Conservation (phyloP, 2,888 invertebrate genomes). For the Temnothorax rugatulus region DNA sequence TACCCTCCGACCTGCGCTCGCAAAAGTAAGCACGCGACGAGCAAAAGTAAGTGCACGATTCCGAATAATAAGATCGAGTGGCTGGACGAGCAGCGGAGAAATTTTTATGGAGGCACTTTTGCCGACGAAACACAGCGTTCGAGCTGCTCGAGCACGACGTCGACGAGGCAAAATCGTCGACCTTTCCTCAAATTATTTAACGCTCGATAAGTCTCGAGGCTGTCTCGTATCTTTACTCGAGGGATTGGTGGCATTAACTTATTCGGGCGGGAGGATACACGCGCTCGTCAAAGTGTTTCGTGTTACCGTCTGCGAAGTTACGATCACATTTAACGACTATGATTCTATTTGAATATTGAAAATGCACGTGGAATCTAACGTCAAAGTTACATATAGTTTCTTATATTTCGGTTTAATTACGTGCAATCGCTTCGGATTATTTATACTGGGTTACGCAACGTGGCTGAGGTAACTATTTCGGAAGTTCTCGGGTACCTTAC, state of each 20-base stretch:
- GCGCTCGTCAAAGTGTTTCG: conserved; percentile 5
- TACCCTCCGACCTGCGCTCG: conserved; percentile 58
- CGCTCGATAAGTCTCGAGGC: conserved; percentile 49
- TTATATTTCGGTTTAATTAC: not conserved
- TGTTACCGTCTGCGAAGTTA: conserved; percentile 23
- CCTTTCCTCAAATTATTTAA: conserved; percentile 53
- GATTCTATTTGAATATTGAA: not conserved
- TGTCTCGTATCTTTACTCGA: conserved; percentile 37
- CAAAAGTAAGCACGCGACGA: not conserved
- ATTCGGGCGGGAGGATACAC: not conserved
- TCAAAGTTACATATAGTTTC: not conserved
- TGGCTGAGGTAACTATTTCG: not conserved
- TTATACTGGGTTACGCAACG: not conserved
- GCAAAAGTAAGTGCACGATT: conserved; percentile 17
- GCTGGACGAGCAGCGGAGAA: not conserved
- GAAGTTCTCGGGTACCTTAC: not conserved
- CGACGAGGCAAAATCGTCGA: conserved; percentile 20
- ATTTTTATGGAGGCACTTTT: not conserved
- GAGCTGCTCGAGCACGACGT: not conserved
- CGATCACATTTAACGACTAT: no score
- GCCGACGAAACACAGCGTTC: not conserved
- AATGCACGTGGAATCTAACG: not conserved
- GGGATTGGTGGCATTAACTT: conserved; percentile 29
- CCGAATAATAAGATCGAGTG: conserved; percentile 12
- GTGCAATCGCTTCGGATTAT: not conserved